phyloP scores from a whole-genome alignment of 2,888 invertebrate species.

The Aquatica leii region DNA sequence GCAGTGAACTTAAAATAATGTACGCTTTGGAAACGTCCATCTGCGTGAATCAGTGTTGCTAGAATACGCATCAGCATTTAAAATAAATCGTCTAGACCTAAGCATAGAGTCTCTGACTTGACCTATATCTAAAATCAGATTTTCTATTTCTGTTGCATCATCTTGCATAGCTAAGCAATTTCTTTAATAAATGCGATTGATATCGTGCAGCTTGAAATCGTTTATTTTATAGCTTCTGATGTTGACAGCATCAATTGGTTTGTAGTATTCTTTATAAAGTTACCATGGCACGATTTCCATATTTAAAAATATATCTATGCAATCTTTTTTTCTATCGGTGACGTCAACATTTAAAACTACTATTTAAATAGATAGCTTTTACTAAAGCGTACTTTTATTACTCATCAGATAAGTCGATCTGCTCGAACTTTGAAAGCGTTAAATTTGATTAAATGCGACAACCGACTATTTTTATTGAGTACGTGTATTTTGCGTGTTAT shows the following conservation, averaged over 20 bases:
- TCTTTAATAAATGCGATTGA: conserved; percentile 23
- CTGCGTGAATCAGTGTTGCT: conserved; percentile 28
- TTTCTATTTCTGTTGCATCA: conserved; percentile 44
- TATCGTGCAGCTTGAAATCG: conserved; percentile 12
- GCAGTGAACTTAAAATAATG: conserved; percentile 33
- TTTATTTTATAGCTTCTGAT: background rate
- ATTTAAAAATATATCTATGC: too few species aligned
- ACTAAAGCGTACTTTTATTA: too few species aligned
- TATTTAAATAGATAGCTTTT: too few species aligned
- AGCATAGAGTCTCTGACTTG: conserved; percentile 41
- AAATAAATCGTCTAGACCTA: conserved; percentile 44
- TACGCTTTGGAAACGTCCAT: conserved; percentile 20
- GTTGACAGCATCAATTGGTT: conserved; percentile 1
- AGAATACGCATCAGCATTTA: conserved; percentile 40
- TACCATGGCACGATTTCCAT: too few species aligned
- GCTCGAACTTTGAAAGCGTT: too few species aligned
- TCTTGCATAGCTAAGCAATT: conserved; percentile 28
- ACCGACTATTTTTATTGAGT: too few species aligned
- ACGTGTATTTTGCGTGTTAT: too few species aligned
- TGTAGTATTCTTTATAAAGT: too few species aligned
- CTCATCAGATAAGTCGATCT: too few species aligned
- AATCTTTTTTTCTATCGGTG: too few species aligned
- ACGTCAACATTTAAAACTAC: too few species aligned
- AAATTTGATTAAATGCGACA: too few species aligned
- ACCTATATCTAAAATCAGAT: conserved; percentile 45